phyloP scores from a whole-genome alignment of 2,888 invertebrate species.

The Hemithea aestivaria region DNA sequence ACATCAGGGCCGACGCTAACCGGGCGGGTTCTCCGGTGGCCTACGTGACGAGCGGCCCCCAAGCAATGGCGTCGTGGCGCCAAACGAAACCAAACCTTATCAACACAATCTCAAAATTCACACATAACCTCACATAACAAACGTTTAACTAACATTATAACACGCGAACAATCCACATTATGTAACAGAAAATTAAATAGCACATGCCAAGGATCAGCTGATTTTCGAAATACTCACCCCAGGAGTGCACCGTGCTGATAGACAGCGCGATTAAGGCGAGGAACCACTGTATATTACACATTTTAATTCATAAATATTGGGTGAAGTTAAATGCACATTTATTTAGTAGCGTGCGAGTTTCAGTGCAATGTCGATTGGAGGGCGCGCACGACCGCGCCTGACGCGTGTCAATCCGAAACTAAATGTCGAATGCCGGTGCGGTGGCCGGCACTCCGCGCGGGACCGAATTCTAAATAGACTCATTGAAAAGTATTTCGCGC shows the following conservation, averaged over 20 bases:
- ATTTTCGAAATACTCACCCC: conserved; percentile 66
- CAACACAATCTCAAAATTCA: conserved; percentile 40
- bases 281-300: conserved; percentile 59
- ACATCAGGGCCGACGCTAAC: conserved; percentile 34
- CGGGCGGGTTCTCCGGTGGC: conserved; percentile 61
- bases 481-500: conserved; percentile 58
- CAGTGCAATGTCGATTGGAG: conserved; percentile 53
- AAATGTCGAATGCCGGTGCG: conserved; percentile 30
- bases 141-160: conserved; percentile 19
- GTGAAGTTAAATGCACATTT: conserved; percentile 57
- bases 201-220: conserved; percentile 71
- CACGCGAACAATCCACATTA: conserved; percentile 39
- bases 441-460: conserved; percentile 40
- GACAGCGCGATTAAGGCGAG: conserved; percentile 49
- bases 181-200: conserved; percentile 59
- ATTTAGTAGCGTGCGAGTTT: conserved; percentile 57
- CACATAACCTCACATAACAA: conserved; percentile 19
- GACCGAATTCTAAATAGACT: conserved; percentile 52
- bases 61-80: conserved; percentile 72
- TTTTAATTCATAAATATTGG: conserved; percentile 65
- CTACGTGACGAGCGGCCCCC: conserved; percentile 74
- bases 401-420: conserved; percentile 62
- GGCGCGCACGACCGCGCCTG: conserved; percentile 53
- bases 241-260: conserved; percentile 50
- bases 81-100: conserved; percentile 73